A percentile compares a stretch with the other conserved stretches of the same genome.
Conservation (phyloP, 2,797 vertebrate genomes). For the Scarus forsteni region DNA sequence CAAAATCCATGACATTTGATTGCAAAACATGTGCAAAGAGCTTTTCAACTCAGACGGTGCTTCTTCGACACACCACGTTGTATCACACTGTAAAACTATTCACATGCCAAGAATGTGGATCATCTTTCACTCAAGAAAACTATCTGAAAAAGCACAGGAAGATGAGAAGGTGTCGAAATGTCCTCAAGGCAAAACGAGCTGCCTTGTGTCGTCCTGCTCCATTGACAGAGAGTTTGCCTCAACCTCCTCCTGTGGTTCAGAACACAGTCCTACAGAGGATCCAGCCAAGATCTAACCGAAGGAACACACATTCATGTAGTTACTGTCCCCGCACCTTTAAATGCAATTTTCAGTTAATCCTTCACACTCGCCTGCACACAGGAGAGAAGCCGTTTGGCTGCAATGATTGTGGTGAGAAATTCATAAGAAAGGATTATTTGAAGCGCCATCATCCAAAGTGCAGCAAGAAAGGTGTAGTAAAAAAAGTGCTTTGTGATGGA, state of each 20-base stretch:
- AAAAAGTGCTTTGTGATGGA: constrained; percentile 70
- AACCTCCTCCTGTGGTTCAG: constrained; percentile 45
- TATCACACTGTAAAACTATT: constrained; percentile 78
- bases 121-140: constrained; percentile 68
- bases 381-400: constrained; percentile 84
- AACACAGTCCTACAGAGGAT: constrained; percentile 69
- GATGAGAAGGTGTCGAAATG: constrained; percentile 61
- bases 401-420: constrained; percentile 79
- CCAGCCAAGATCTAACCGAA: constrained; percentile 71
- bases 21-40: constrained; percentile 76
- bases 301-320: constrained; percentile 72
- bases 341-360: constrained; percentile 57
- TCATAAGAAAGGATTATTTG: constrained; percentile 84
- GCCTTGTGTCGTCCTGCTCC: background rate
- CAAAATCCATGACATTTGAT: constrained; percentile 54
- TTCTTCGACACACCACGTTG: constrained; percentile 79
- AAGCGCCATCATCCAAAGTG: constrained; percentile 81
- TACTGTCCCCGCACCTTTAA: constrained; percentile 83
- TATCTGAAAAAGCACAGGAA: constrained; percentile 71
- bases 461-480: constrained; percentile 30
- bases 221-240: constrained; percentile 34
- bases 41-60: constrained; percentile 68
- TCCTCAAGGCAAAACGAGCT: constrained; percentile 10
- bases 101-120: constrained; percentile 76
- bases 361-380: constrained; percentile 83